Evolutionary conservation across 1,140 invertebrate genomes (phyloP).

Genomic region (Pogonognathellus flavescens): DNA sequence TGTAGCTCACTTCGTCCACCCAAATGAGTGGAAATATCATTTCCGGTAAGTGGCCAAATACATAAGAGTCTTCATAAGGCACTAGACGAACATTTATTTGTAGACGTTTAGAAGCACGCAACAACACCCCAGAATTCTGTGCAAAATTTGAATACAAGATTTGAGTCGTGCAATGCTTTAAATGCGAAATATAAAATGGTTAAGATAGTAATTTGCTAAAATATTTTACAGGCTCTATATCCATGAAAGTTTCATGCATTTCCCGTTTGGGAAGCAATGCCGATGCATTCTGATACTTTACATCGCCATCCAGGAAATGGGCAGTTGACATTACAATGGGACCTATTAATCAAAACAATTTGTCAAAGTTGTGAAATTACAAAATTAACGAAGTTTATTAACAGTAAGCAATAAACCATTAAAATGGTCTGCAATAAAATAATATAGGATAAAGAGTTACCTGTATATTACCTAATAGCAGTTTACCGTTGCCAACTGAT

Average conservation of each 20-base stretch:
- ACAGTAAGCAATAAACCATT: no score
- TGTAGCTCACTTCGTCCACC: not conserved
- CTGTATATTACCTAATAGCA: no score
- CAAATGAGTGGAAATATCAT: constrained; percentile 17
- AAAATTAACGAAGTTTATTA: no score
- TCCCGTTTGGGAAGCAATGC: not conserved
- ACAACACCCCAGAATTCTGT: constrained; percentile 1
- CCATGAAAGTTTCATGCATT: not conserved
- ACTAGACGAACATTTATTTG: constrained; percentile 8
- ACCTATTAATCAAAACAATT: not conserved
- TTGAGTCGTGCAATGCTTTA: no score
- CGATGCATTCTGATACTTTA: not conserved
- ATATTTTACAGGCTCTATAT: constrained; percentile 6
- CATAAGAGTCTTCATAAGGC: not conserved
- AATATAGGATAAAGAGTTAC: no score
- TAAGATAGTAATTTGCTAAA: no score
- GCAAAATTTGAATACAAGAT: not conserved
- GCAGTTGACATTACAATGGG: not conserved
- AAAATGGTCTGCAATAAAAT: no score
- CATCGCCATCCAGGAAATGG: not conserved
- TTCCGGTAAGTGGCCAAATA: not conserved
- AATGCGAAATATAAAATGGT: no score
- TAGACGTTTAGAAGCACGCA: not conserved
- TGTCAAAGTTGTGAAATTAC: no score
- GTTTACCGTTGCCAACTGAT: no score